Evolutionary conservation across 2,888 invertebrate genomes (phyloP).

Genomic region (Amphiduros pacificus): DNA sequence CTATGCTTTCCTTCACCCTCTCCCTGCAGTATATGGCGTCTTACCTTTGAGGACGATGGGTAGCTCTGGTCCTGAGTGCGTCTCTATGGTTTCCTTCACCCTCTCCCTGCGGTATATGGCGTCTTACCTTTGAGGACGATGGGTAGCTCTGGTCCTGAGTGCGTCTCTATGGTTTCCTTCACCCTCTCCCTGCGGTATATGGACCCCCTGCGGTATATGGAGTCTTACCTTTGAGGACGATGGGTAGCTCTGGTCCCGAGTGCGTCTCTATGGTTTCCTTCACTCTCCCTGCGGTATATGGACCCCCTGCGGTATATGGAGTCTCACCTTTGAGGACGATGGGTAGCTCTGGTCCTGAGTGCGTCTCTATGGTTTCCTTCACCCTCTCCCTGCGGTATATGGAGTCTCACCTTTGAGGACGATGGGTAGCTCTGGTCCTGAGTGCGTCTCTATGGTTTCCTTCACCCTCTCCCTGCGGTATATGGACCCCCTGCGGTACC

Average conservation of each 20-base stretch:
- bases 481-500: slow-evolving; percentile 18
- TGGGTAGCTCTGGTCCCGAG: slow-evolving; percentile 36
- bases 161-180: slow-evolving; percentile 31
- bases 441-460: slow-evolving; percentile 27
- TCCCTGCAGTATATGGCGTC: slow-evolving; percentile 14
- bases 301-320: slow-evolving; percentile 14
- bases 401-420: slow-evolving; percentile 43
- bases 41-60: slow-evolving; percentile 44
- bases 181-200: slow-evolving; percentile 23
- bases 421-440: slow-evolving; percentile 38
- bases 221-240: slow-evolving; percentile 46
- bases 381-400: slow-evolving; percentile 23
- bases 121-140: slow-evolving; percentile 43
- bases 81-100: slow-evolving; percentile 31
- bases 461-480: slow-evolving; percentile 30
- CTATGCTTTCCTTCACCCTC: slow-evolving; percentile 35
- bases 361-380: slow-evolving; percentile 31
- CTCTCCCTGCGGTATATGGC: slow-evolving; percentile 19
- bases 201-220: slow-evolving; percentile 12
- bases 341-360: slow-evolving; percentile 36
- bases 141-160: slow-evolving; percentile 36
- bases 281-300: slow-evolving; percentile 22
- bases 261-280: slow-evolving; percentile 31
- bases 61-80: slow-evolving; percentile 34
- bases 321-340: slow-evolving; percentile 49